These are phyloP conservation scores for Colostygia pectinataria DNA, from an alignment of 2,888 invertebrate genomes.

Conservation along the genomic window DNA sequence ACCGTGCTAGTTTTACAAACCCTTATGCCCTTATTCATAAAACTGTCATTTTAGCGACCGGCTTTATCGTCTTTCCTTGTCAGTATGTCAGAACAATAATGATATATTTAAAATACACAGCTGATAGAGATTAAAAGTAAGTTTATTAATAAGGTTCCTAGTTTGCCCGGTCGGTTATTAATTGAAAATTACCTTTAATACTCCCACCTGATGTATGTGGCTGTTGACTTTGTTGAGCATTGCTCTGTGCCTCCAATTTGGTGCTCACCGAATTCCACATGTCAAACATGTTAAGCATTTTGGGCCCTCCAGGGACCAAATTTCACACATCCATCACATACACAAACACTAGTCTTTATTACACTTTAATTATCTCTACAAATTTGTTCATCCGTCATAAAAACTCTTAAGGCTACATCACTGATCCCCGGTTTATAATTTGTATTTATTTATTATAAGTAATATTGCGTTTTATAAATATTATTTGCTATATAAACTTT, in stretches of 20 bases:
- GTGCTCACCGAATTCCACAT: slow-evolving; percentile 92
- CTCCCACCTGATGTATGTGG: slow-evolving; percentile 92
- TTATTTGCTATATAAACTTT: slow-evolving; percentile 74
- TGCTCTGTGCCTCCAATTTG: slow-evolving; percentile 87
- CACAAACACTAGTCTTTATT: slow-evolving; percentile 54
- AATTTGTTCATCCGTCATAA: slow-evolving; percentile 74
- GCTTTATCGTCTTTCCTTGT: too few species aligned
- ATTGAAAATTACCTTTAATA: slow-evolving; percentile 88
- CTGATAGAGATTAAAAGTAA: too few species aligned
- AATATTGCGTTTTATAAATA: slow-evolving; percentile 51
- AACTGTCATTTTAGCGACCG: too few species aligned
- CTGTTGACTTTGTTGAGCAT: slow-evolving; percentile 86
- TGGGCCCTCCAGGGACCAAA: slow-evolving; percentile 54
- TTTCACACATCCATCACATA: slow-evolving; percentile 44
- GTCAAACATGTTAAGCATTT: slow-evolving; percentile 88
- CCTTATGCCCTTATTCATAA: too few species aligned
- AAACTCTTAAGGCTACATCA: slow-evolving; percentile 71
- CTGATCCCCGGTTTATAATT: slow-evolving; percentile 75
- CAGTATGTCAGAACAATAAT: too few species aligned
- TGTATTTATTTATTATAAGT: slow-evolving; percentile 51
- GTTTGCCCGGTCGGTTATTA: slow-evolving; percentile 45
- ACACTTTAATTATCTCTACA: slow-evolving; percentile 61
- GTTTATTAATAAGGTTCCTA: background rate
- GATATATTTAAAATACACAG: too few species aligned
- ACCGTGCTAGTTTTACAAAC: too few species aligned